Evolutionary conservation across 1,140 invertebrate species (phyloP).

Genomic region (Sitophilus oryzae): DNA sequence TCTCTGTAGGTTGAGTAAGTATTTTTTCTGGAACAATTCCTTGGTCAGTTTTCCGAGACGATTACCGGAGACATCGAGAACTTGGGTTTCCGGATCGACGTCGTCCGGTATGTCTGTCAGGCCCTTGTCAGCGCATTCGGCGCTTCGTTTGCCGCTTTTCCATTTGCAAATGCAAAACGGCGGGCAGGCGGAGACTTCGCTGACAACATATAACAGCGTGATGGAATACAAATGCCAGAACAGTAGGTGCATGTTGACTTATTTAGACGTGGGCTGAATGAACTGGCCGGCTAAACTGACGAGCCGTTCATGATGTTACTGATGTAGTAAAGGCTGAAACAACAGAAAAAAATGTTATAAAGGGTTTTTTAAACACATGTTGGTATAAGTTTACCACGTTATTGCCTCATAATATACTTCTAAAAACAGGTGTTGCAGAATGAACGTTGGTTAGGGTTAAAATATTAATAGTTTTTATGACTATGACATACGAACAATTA

Average conservation of each 20-base stretch:
- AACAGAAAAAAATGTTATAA: not conserved
- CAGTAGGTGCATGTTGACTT: slow-evolving; percentile 24
- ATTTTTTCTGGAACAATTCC: slow-evolving; percentile 70
- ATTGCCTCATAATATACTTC: too few relatives aligned
- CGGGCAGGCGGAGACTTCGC: slow-evolving; percentile 56
- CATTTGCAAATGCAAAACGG: slow-evolving; percentile 77
- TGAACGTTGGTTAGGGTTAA: too few relatives aligned
- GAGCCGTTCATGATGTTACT: slow-evolving; percentile 10
- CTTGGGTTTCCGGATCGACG: slow-evolving; percentile 82
- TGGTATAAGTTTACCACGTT: too few relatives aligned
- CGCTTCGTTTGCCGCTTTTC: slow-evolving; percentile 86
- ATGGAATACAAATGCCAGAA: slow-evolving; percentile 24
- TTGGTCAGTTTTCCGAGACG: slow-evolving; percentile 67
- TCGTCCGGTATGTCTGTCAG: slow-evolving; percentile 71
- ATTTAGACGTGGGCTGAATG: not conserved
- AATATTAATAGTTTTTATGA: too few relatives aligned
- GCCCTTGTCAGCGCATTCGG: slow-evolving; percentile 73
- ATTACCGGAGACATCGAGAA: slow-evolving; percentile 78
- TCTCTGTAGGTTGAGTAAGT: slow-evolving; percentile 79
- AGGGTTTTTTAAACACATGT: too few relatives aligned
- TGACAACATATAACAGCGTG: slow-evolving; percentile 19
- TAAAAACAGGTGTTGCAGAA: too few relatives aligned
- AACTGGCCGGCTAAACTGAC: slow-evolving; percentile 4
- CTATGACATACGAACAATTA: too few relatives aligned
- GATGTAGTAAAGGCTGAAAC: slow-evolving; percentile 12